These are phyloP conservation scores for Leptinotarsa rubiginosa DNA, from an alignment of 2,888 invertebrate genomes.

Conservation along the genomic window DNA sequence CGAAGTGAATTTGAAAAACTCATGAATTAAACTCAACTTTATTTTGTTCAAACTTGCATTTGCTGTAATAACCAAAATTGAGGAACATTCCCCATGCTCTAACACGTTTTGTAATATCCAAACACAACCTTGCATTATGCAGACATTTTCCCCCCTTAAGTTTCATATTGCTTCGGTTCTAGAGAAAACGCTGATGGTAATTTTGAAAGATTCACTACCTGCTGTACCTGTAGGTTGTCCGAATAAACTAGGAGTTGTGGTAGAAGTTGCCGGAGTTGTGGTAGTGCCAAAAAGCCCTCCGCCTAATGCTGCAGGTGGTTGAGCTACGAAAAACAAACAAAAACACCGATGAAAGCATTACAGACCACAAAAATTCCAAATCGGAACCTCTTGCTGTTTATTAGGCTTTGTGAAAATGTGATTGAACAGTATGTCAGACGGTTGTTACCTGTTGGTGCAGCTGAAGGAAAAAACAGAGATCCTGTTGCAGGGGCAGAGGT, in stretches of 20 bases:
- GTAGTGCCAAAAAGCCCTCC: slow-evolving; percentile 22
- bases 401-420: neutral
- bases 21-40: too few species aligned
- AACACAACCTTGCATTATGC: too few species aligned
- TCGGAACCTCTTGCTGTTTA: neutral
- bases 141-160: too few species aligned
- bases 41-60: too few species aligned
- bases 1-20: too few species aligned
- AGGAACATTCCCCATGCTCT: too few species aligned
- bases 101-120: too few species aligned
- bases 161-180: too few species aligned
- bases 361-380: neutral
- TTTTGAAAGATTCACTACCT: too few species aligned
- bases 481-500: slow-evolving; percentile 53
- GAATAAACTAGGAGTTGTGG: slow-evolving; percentile 24
- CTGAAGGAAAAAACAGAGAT: slow-evolving; percentile 51
- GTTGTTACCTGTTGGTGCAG: slow-evolving; percentile 29
- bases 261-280: slow-evolving; percentile 22
- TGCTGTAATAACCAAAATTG: too few species aligned
- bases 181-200: too few species aligned
- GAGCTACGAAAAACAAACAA: neutral
- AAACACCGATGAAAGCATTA: neutral
- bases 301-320: slow-evolving; percentile 19
- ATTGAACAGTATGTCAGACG: neutral
- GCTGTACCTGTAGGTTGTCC: neutral